These are phyloP conservation scores for Andrena bucephala DNA, from an alignment of 2,888 invertebrate species.

Conservation along the genomic window DNA sequence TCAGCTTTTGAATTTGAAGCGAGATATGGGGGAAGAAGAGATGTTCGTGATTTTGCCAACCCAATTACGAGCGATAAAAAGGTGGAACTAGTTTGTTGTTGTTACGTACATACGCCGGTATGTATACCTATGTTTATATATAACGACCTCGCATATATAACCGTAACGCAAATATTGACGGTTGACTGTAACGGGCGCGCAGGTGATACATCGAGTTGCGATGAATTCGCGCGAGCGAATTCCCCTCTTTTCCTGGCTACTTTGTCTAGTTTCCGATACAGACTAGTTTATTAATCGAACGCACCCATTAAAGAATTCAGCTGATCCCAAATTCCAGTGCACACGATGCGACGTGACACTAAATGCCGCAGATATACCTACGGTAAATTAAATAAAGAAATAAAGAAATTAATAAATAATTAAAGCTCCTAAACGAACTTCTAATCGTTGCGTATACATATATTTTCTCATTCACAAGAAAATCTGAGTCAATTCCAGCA, in stretches of 20 bases:
- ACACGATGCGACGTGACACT: no score
- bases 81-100: slow-evolving; percentile 22
- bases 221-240: slow-evolving; percentile 26
- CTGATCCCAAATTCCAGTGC: no score
- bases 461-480: no score
- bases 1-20: not conserved
- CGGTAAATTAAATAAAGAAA: no score
- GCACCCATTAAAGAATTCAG: no score
- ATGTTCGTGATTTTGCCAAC: not conserved
- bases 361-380: no score
- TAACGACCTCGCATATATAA: slow-evolving; percentile 43
- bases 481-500: no score
- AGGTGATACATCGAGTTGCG: slow-evolving; percentile 34
- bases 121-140: slow-evolving; percentile 31
- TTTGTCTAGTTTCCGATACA: not conserved
- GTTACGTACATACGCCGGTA: slow-evolving; percentile 13
- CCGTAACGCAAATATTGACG: slow-evolving; percentile 55
- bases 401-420: no score
- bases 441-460: no score
- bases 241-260: not conserved
- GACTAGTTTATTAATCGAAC: no score
- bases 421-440: no score
- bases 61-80: slow-evolving; percentile 19
- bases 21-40: not conserved
- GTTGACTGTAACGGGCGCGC: slow-evolving; percentile 31